A percentile compares a stretch with the other conserved stretches of the same genome.
Conservation (phyloP, 2,888 invertebrate species). For the Phortica magna region DNA sequence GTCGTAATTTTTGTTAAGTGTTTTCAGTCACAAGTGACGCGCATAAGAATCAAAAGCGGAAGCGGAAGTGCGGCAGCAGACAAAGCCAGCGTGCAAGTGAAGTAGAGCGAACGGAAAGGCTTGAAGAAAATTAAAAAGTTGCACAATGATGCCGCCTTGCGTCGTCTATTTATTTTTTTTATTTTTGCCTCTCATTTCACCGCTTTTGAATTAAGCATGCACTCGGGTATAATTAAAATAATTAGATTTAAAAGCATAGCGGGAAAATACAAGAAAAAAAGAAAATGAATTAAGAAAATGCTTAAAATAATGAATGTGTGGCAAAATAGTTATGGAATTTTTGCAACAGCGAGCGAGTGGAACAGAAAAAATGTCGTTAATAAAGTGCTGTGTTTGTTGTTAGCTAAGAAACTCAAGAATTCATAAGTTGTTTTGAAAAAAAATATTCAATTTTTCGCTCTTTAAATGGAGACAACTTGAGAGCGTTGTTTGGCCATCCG, state of each 20-base stretch:
- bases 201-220: conserved; percentile 30
- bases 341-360: no score
- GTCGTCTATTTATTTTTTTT: background rate
- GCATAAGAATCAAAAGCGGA: background rate
- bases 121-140: conserved; percentile 38
- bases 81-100: background rate
- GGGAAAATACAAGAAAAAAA: background rate
- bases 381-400: background rate
- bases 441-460: no score
- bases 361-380: background rate
- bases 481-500: no score
- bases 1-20: conserved; percentile 35
- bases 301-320: background rate
- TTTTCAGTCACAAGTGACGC: conserved; percentile 30
- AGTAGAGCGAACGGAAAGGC: conserved; percentile 12
- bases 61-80: conserved; percentile 1
- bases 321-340: background rate
- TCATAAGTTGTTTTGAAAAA: no score
- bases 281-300: background rate
- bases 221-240: conserved; percentile 39
- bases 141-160: conserved; percentile 11
- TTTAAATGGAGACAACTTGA: no score
- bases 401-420: no score
- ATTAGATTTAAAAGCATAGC: conserved; percentile 33
- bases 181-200: background rate